Conservation (phyloP, 2,888 invertebrate genomes). For the Myopa testacea region DNA sequence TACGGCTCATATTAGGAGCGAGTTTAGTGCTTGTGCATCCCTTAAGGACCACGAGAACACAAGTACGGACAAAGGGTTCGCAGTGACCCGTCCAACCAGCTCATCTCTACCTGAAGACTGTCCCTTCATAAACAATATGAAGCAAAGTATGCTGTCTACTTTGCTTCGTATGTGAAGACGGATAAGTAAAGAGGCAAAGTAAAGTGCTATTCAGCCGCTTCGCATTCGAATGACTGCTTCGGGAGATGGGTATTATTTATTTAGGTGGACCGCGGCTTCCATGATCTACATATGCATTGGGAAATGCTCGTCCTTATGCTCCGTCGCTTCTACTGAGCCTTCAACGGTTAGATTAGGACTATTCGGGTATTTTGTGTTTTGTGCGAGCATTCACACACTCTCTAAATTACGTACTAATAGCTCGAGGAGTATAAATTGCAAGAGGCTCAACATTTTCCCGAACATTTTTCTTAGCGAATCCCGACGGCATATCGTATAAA, state of each 20-base stretch:
- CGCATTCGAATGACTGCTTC: neutral
- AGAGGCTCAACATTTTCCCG: no score
- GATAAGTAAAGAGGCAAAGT: neutral
- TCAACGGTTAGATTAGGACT: no score
- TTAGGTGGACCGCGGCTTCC: constrained; percentile 5
- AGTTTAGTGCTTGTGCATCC: neutral
- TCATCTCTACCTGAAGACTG: constrained; percentile 8
- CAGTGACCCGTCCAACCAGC: constrained; percentile 8
- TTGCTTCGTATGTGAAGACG: neutral
- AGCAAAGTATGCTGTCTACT: neutral
- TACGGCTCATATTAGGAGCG: no score
- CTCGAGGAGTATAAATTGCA: no score
- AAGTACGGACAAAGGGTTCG: constrained; percentile 9
- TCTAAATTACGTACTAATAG: no score
- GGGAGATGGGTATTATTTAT: neutral
- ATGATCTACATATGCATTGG: neutral
- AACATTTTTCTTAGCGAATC: no score
- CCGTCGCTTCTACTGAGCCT: no score
- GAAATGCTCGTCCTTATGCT: no score
- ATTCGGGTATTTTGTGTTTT: no score
- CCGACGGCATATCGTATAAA: no score
- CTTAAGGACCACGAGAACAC: neutral
- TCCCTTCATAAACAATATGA: neutral
- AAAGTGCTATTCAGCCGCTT: neutral
- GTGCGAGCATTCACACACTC: no score